Evolutionary conservation across 2,888 invertebrate species (phyloP).

Genomic region (Mimumesa dahlbomi): DNA sequence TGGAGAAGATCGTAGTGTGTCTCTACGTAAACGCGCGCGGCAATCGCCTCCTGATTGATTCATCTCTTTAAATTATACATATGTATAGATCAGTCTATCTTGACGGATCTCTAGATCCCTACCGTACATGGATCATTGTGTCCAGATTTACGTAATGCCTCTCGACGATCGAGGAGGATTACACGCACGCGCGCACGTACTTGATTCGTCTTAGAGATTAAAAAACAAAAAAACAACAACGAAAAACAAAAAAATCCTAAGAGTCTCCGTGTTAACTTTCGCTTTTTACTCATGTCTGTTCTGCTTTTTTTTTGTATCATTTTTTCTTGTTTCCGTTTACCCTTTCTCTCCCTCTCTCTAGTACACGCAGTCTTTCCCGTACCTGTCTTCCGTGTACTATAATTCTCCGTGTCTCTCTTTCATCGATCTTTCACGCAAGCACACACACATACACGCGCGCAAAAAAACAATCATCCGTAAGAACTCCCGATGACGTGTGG

Average conservation of each 20-base stretch:
- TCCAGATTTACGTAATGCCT: conserved; percentile 17
- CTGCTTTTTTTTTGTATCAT: too few species aligned
- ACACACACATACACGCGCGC: neutral
- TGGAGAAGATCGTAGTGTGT: conserved; percentile 37
- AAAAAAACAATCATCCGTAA: conserved; percentile 7
- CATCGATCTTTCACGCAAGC: conserved; percentile 1
- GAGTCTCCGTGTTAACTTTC: conserved; percentile 21
- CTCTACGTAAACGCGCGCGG: conserved; percentile 52
- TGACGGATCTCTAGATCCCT: conserved; percentile 10
- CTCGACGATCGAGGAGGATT: conserved; percentile 43
- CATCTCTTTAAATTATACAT: conserved; percentile 1
- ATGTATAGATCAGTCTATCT: neutral
- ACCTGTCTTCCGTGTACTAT: conserved; percentile 6
- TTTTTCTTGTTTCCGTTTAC: conserved; percentile 22
- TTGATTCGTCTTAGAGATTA: conserved; percentile 28
- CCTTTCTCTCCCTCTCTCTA: conserved; percentile 20
- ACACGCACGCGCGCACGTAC: conserved; percentile 57
- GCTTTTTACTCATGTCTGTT: conserved; percentile 15
- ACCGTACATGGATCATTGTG: conserved; percentile 3
- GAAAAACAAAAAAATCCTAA: neutral
- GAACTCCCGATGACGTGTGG: conserved; percentile 34
- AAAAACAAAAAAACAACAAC: conserved; percentile 1
- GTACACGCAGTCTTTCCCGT: conserved; percentile 9
- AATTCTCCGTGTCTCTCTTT: neutral
- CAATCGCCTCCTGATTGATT: conserved; percentile 30